phyloP scores from a whole-genome alignment of 2,888 invertebrate species.

The Willowsia nigromaculata region DNA sequence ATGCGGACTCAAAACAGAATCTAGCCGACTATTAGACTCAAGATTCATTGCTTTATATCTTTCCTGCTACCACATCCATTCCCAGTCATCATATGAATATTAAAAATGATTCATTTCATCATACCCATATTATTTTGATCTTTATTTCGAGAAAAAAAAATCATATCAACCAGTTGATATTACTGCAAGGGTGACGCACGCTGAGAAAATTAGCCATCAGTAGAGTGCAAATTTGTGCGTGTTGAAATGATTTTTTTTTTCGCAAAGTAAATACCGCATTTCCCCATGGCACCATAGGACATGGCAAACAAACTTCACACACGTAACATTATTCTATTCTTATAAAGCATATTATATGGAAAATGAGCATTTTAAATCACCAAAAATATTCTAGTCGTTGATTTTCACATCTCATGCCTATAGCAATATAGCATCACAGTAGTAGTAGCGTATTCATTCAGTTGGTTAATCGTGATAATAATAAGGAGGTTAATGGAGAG shows the following conservation, averaged over 20 bases:
- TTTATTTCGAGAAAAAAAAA: background rate
- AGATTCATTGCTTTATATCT: background rate
- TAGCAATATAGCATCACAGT: background rate
- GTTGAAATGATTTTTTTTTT: slow-evolving; percentile 16
- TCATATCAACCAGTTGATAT: background rate
- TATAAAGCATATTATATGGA: background rate
- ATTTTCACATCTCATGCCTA: slow-evolving; percentile 27
- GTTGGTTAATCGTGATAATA: slow-evolving; percentile 55
- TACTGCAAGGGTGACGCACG: background rate
- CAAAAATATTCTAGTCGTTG: slow-evolving; percentile 5
- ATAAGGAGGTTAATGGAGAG: slow-evolving; percentile 57
- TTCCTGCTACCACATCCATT: no score
- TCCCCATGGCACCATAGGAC: background rate
- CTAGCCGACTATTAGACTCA: background rate
- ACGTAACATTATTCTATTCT: background rate
- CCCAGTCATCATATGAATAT: background rate
- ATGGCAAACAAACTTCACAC: background rate
- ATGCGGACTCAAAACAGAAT: background rate
- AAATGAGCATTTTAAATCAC: background rate
- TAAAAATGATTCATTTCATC: background rate
- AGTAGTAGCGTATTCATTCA: background rate
- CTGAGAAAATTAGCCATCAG: slow-evolving; percentile 3
- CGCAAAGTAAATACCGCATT: slow-evolving; percentile 11
- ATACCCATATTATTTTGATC: background rate
- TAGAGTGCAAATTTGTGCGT: slow-evolving; percentile 19